Evolutionary conservation across 1,140 invertebrate species (phyloP), one percentile per base, ranked within the genome.

Genomic region (Linepithema humile): DNA sequence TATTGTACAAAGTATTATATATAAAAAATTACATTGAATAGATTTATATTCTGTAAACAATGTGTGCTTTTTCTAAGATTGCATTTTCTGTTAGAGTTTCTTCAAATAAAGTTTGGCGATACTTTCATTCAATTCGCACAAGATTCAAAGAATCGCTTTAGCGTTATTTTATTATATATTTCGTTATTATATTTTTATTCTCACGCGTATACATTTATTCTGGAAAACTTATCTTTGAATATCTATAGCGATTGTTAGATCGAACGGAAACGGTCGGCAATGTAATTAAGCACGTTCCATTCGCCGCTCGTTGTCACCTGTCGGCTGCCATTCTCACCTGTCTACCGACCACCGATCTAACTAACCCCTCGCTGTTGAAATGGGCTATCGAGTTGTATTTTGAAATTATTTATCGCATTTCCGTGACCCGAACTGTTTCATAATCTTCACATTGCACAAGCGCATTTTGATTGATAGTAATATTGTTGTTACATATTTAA

Each of bases 281-380:
- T 38, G 55, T 75, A 82, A 82, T 82, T 82, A 62, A 60, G 20
- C 70, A 45, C 1, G 69, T 82, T 72, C 35, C 69, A 38, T 82
- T 40, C 38, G 40, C 78, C 55, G 32, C 53, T 38, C 53, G 62
- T 82, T 74, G 70, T 82, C 78, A 82, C 78, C 70, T 82, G 77
- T 82, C 77, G 67, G 12, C n/a, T 82, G 67, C 40, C 67, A 73
- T 50, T 75, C 17, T 53, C 78, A 82, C 53, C 78, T 82, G 78
- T 74, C 69, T 26, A 15, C 26, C n/a, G 20, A 32, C 78, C 4
- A 35, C 35, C 12, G 17, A 12, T 45, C 23, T 29, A 32, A 40
- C 57, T 75, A 55, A 60, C 62, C 48, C 9, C 32, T 78, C 35
- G 17, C 32, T 35, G 17, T 40, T 15, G 40, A 69, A 69, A 78